These are phyloP conservation scores for cattle (Bos taurus) DNA, from an alignment of 2,113 vertebrate genomes.

Conservation along the genomic window DNA sequence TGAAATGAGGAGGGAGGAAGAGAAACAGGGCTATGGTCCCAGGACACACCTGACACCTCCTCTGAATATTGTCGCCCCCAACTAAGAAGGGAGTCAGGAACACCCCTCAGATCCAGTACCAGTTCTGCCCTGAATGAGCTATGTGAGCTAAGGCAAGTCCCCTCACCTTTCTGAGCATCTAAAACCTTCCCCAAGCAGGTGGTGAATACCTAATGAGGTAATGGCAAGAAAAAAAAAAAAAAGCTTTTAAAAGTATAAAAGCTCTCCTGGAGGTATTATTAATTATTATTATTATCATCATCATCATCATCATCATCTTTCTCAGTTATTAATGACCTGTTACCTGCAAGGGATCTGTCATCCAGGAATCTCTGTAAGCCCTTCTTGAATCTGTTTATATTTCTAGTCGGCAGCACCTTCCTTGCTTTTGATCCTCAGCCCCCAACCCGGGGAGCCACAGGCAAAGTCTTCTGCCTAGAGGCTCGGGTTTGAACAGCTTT, in stretches of 20 bases:
- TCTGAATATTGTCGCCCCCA: background rate
- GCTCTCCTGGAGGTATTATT: conserved; percentile 35
- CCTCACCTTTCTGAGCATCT: background rate
- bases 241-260: conserved; percentile 38
- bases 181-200: background rate
- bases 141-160: background rate
- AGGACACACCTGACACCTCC: background rate
- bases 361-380: conserved; percentile 61
- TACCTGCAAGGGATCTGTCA: conserved; percentile 59
- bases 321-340: conserved; percentile 67
- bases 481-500: background rate
- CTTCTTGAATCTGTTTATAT: conserved; percentile 59
- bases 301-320: background rate
- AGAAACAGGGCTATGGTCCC: background rate
- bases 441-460: background rate
- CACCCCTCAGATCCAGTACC: background rate
- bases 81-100: background rate
- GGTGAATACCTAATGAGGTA: background rate
- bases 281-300: conserved; percentile 60
- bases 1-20: background rate
- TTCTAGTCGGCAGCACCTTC: conserved; percentile 37
- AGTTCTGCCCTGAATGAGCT: background rate
- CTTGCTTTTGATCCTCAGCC: conserved; percentile 31
- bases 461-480: background rate
- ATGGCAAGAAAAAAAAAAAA: background rate